Percentiles rank a stretch among this genome's conserved stretches.
Conservation (phyloP, 2,113 vertebrate genomes). For the Morone chrysops region DNA sequence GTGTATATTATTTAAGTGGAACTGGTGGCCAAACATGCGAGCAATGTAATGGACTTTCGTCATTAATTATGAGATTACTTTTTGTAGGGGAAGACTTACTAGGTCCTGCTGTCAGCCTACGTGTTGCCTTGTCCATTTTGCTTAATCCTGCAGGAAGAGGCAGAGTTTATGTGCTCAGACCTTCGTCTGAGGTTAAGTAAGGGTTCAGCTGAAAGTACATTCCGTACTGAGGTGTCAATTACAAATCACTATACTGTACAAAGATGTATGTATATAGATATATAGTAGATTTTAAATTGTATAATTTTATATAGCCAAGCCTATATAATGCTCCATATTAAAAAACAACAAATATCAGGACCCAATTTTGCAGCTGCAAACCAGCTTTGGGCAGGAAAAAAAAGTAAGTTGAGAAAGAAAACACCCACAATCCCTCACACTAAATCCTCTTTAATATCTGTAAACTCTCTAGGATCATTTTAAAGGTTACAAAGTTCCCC, state of each 20-base stretch:
- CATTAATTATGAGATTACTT: too few species aligned
- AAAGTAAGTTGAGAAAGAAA: slow-evolving; percentile 12
- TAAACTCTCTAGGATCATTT: slow-evolving; percentile 14
- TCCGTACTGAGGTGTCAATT: slow-evolving; percentile 42
- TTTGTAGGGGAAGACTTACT: too few species aligned
- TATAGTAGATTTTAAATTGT: too few species aligned
- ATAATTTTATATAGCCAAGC: background rate
- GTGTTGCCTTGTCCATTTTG: too few species aligned
- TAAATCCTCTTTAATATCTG: slow-evolving; percentile 7
- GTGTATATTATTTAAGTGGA: too few species aligned
- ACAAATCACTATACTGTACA: too few species aligned
- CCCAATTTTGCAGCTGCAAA: slow-evolving; percentile 15
- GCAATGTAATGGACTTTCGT: too few species aligned
- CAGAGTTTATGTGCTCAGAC: too few species aligned
- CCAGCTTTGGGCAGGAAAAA: background rate
- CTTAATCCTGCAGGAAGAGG: too few species aligned
- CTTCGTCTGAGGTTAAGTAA: slow-evolving; percentile 5
- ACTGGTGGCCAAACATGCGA: too few species aligned
- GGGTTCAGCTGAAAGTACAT: slow-evolving; percentile 45
- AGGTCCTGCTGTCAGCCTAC: too few species aligned
- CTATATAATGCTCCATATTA: background rate
- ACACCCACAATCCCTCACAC: slow-evolving; percentile 7
- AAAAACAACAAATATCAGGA: background rate
- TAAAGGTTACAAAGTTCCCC: slow-evolving; percentile 28
- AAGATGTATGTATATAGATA: too few species aligned